These are phyloP conservation scores for Ovis aries DNA, from an alignment of 2,113 vertebrate genomes.

Conservation along the genomic window DNA sequence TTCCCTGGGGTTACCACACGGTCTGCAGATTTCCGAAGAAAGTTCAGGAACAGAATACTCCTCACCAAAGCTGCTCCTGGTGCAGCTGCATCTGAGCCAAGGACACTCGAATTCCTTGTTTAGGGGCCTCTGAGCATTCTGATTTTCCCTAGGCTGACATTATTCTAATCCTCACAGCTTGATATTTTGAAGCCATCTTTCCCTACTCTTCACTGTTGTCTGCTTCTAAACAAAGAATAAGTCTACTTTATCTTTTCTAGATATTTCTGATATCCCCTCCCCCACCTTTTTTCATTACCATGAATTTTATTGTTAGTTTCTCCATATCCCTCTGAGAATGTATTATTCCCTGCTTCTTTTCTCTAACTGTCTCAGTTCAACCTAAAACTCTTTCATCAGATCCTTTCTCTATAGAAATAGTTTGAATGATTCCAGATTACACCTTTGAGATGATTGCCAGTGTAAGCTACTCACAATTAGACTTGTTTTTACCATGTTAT, in stretches of 20 bases:
- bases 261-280: background rate
- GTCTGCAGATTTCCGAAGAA: background rate
- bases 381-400: background rate
- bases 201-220: background rate
- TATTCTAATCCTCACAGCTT: background rate
- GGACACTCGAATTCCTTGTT: rapidly evolving
- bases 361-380: background rate
- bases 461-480: background rate
- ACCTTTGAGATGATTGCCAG: background rate
- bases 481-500: background rate
- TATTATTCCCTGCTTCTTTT: background rate
- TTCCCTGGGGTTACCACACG: background rate
- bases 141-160: background rate
- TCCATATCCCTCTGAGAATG: background rate
- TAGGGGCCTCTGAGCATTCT: background rate
- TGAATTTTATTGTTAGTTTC: background rate
- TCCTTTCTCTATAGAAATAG: background rate
- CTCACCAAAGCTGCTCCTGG: background rate
- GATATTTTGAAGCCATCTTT: background rate
- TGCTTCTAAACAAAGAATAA: background rate
- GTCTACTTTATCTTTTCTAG: background rate
- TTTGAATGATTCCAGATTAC: background rate
- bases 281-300: background rate
- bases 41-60: background rate
- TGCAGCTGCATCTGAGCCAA: background rate